Percentiles rank a stretch among this genome's conserved stretches.
Conservation (phyloP, 2,888 invertebrate species). For the Aleiodes alternator region DNA sequence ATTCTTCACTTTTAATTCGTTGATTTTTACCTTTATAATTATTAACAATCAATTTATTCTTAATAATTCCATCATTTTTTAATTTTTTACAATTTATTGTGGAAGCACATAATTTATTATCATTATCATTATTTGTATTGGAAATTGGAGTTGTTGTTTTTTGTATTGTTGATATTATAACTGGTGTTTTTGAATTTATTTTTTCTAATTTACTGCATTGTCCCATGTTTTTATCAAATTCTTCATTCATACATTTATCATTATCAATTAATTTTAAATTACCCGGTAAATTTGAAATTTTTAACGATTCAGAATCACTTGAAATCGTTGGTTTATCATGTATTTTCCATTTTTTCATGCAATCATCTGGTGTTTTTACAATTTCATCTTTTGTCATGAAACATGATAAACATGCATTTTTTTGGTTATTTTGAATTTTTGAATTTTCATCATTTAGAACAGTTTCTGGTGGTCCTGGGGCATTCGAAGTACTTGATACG, state of each 20-base stretch:
- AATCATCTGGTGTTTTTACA: slow-evolving; percentile 58
- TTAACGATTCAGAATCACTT: slow-evolving; percentile 49
- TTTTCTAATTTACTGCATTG: slow-evolving; percentile 48
- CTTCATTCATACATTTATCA: slow-evolving; percentile 56
- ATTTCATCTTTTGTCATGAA: slow-evolving; percentile 64
- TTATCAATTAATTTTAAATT: slow-evolving; percentile 49
- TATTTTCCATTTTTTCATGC: slow-evolving; percentile 64
- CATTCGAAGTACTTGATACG: slow-evolving; percentile 67
- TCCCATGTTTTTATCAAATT: slow-evolving; percentile 37
- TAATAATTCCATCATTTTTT: slow-evolving; percentile 31
- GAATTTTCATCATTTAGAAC: slow-evolving; percentile 1
- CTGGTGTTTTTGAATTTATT: slow-evolving; percentile 47
- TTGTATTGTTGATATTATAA: slow-evolving; percentile 54
- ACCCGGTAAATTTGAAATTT: slow-evolving; percentile 45
- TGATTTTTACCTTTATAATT: slow-evolving; percentile 34
- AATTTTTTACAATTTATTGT: slow-evolving; percentile 18
- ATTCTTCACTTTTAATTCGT: slow-evolving; percentile 10
- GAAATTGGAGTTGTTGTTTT: slow-evolving; percentile 62
- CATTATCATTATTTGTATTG: slow-evolving; percentile 59
- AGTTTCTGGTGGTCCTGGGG: slow-evolving; percentile 63
- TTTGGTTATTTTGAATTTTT: slow-evolving; percentile 35
- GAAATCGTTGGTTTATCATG: slow-evolving; percentile 59
- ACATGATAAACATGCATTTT: slow-evolving; percentile 66
- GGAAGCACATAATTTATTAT: slow-evolving; percentile 50
- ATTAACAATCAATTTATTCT: slow-evolving; percentile 33